Base-by-base conservation (phyloP, 2,113 vertebrate genomes). In the Nymphicus hollandicus region DNA sequence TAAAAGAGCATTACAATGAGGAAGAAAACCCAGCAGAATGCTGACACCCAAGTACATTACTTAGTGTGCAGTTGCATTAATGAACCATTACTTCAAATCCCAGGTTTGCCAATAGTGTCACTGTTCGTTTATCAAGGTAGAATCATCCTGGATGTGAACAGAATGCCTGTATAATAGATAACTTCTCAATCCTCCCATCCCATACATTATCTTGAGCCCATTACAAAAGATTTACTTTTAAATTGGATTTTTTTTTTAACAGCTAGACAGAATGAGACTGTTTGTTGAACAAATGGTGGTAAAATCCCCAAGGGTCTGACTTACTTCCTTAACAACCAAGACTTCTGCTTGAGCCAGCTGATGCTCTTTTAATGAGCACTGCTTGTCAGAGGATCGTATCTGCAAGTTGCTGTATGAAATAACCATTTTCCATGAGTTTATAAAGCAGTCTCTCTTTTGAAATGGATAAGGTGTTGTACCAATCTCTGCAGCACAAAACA, bases 251-350 rank as follows among this genome's bases (percentile, higher is more conserved):
- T 80, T 73, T 70, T 76, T 95, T 85, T 86, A 81, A 82, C 78
- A 52, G 60, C 93, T 90, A 91, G 89, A 94, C 91, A 91, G 83
- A 88, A 90, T 79, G 90, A 96, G 95, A 77, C 86, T 95, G 69
- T 96, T 97, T 96, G 95, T 86, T 89, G 93, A 97, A 91, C 97
- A 97, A 98, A 97, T 92, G 71, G 65, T 90, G 89, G 93, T 97
- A 97, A 97, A 94, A 85, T 68, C 81, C 92, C 93, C 89, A 41
- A 80, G 83, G 82, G 84, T 88, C 84, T 73, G 88, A 71, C 86
- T 97, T 85, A 88, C 95, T 93, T 87, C 43, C 39, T 3, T 96
- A 91, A 82, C 46, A 81, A 86, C 93, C 87, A 85, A 94, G 86
- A 74, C 81, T 87, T 69, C 70, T 91, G 82, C 89, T 92, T 87